phyloP scores from a whole-genome alignment of 2,113 vertebrate species.

The Arenaria interpres region DNA sequence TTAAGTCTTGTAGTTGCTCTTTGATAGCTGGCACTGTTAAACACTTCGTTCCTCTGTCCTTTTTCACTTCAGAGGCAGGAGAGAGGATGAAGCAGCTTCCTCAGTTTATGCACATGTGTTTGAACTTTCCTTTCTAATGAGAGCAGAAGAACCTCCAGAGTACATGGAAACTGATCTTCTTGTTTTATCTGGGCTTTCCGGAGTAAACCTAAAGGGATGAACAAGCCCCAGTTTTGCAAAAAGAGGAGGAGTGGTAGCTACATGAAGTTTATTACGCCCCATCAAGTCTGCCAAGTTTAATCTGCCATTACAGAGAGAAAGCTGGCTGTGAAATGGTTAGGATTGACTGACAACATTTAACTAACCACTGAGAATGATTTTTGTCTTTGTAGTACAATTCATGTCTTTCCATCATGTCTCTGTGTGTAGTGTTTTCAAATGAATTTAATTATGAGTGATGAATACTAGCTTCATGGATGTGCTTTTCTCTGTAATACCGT shows the following conservation, averaged over 20 bases:
- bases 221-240: constrained; percentile 2
- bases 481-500: background rate
- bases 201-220: constrained; percentile 12
- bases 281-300: constrained; percentile 71
- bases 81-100: background rate
- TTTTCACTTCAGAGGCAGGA: background rate
- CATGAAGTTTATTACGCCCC: constrained; percentile 48
- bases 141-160: constrained; percentile 3
- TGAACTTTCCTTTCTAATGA: background rate
- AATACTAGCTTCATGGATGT: background rate
- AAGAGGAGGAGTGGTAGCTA: constrained; percentile 42
- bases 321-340: constrained; percentile 56
- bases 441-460: constrained; percentile 31
- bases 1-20: background rate
- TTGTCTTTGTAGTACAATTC: constrained; percentile 42
- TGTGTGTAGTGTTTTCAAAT: constrained; percentile 21
- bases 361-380: constrained; percentile 55
- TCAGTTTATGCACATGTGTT: background rate
- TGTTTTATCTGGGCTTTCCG: constrained; percentile 29
- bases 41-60: background rate
- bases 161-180: constrained; percentile 9
- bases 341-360: constrained; percentile 69
- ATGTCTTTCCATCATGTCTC: background rate
- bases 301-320: constrained; percentile 63
- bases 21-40: background rate